Conservation (phyloP, 2,888 invertebrate species). For the Trissolcus japonicus region DNA sequence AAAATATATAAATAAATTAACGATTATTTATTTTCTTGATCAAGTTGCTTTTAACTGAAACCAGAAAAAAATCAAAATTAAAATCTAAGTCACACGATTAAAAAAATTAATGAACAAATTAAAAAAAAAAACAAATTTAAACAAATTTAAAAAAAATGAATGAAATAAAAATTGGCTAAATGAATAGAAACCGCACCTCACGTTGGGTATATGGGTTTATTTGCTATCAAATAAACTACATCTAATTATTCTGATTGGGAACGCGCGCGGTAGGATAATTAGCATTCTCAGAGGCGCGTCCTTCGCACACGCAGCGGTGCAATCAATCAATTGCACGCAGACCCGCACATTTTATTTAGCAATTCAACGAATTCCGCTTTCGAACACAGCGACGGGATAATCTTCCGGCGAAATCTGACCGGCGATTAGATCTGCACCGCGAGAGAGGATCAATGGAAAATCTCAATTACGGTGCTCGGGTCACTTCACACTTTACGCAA, state of each 20-base stretch:
- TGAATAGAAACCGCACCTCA: not conserved
- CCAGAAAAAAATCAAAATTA: no score
- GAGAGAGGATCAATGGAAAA: slow-evolving; percentile 25
- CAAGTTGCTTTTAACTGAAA: not conserved
- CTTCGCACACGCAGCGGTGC: slow-evolving; percentile 16
- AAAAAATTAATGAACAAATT: no score
- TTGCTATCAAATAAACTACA: slow-evolving; percentile 11
- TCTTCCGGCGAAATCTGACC: slow-evolving; percentile 18
- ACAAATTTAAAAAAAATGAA: no score
- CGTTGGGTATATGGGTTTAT: not conserved
- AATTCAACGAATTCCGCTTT: slow-evolving; percentile 42
- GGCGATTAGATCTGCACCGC: slow-evolving; percentile 29
- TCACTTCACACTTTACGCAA: slow-evolving; percentile 69
- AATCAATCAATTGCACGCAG: slow-evolving; percentile 35
- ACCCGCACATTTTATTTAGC: slow-evolving; percentile 37
- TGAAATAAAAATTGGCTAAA: not conserved
- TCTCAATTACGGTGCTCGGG: slow-evolving; percentile 45
- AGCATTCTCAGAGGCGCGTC: slow-evolving; percentile 29
- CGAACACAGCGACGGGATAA: slow-evolving; percentile 6
- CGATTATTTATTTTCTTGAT: not conserved
- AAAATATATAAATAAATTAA: slow-evolving; percentile 18
- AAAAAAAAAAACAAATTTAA: no score
- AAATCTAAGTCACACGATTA: no score
- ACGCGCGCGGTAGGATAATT: slow-evolving; percentile 19
- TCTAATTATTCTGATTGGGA: slow-evolving; percentile 18